These are phyloP conservation scores for Noctua pronuba DNA, from an alignment of 2,888 invertebrate species.

Conservation along the genomic window DNA sequence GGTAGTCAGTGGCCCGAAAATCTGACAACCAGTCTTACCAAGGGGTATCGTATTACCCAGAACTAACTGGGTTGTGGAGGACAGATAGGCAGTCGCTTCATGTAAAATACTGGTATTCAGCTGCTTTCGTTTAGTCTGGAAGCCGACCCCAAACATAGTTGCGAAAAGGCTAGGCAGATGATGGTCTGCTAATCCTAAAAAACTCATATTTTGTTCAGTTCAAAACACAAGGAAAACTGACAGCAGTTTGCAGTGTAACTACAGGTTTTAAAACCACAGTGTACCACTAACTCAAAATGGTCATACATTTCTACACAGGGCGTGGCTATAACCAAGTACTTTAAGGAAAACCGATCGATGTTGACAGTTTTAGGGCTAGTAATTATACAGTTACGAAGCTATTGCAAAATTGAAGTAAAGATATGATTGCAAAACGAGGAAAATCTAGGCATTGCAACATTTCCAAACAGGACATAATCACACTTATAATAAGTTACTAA, in stretches of 20 bases:
- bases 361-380: slow-evolving; percentile 31
- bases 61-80: too few relatives aligned
- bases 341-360: slow-evolving; percentile 26
- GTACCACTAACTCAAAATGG: slow-evolving; percentile 4
- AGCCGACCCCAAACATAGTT: too few relatives aligned
- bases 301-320: slow-evolving; percentile 6
- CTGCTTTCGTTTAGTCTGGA: too few relatives aligned
- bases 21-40: too few relatives aligned
- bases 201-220: background rate
- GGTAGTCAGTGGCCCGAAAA: too few relatives aligned
- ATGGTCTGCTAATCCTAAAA: background rate
- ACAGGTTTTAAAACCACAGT: background rate
- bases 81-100: too few relatives aligned
- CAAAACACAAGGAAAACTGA: background rate
- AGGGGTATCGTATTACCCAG: too few relatives aligned
- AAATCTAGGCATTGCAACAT: slow-evolving; percentile 21
- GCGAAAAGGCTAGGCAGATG: background rate
- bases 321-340: background rate
- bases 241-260: background rate
- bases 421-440: slow-evolving; percentile 31
- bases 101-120: too few relatives aligned
- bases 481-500: too few relatives aligned
- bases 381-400: slow-evolving; percentile 10
- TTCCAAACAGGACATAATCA: background rate
- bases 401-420: slow-evolving; percentile 7